Evolutionary conservation across 2,113 vertebrate species (phyloP).

Genomic region (Dermatemys mawii): DNA sequence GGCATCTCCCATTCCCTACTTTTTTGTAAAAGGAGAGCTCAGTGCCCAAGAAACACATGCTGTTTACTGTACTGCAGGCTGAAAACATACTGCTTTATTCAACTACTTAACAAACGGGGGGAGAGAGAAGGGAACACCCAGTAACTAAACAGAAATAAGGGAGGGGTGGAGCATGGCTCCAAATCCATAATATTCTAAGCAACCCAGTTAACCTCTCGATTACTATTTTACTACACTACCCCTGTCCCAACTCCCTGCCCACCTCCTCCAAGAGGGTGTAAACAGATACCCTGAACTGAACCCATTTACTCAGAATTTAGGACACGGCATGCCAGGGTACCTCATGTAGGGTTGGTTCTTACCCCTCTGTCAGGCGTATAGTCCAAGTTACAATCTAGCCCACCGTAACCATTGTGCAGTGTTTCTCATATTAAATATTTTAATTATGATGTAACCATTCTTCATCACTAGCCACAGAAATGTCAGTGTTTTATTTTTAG

Average conservation of each 20-base stretch:
- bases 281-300: fast-evolving
- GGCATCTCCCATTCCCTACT: background rate
- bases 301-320: background rate
- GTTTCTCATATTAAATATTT: background rate
- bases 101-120: background rate
- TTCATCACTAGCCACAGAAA: constrained; percentile 2
- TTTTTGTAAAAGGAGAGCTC: background rate
- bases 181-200: background rate
- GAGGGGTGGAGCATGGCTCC: background rate
- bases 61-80: background rate
- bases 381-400: background rate
- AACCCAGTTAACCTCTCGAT: background rate
- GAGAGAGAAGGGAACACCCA: background rate
- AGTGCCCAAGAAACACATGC: background rate
- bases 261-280: background rate
- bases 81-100: background rate
- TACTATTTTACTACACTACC: background rate
- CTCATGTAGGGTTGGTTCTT: background rate
- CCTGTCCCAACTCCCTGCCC: background rate
- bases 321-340: background rate
- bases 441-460: background rate
- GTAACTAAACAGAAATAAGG: background rate
- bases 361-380: background rate
- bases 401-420: background rate
- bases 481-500: constrained; percentile 28